Percentiles rank a stretch among this genome's conserved stretches.
Conservation (phyloP, 1,140 invertebrate species). For the Drosophila tristis region DNA sequence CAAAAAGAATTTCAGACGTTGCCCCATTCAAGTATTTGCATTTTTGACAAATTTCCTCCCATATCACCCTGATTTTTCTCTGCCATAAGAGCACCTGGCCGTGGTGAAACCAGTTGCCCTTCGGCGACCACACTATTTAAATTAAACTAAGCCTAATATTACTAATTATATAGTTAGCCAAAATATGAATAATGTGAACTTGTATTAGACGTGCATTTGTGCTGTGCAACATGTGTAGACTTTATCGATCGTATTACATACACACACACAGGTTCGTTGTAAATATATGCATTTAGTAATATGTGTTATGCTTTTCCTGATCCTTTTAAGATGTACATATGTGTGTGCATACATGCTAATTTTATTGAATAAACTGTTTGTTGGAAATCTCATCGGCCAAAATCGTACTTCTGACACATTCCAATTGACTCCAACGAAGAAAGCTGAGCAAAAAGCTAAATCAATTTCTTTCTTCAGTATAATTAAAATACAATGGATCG, state of each 20-base stretch:
- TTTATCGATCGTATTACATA: constrained; percentile 32
- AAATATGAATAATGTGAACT: constrained; percentile 41
- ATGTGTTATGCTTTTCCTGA: constrained; percentile 14
- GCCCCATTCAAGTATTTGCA: constrained; percentile 56
- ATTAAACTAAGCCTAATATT: constrained; percentile 36
- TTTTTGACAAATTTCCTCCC: constrained; percentile 26
- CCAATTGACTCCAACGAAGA: too few relatives aligned
- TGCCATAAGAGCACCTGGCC: neutral
- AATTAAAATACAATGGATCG: too few relatives aligned
- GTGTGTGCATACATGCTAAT: constrained; percentile 32
- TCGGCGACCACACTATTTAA: constrained; percentile 41
- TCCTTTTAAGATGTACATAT: constrained; percentile 21
- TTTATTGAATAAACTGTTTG: constrained; percentile 45
- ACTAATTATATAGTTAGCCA: constrained; percentile 23
- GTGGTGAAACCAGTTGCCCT: constrained; percentile 9
- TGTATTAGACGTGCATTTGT: constrained; percentile 58
- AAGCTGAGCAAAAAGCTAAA: too few relatives aligned
- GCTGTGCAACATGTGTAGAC: constrained; percentile 17
- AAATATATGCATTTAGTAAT: constrained; percentile 67
- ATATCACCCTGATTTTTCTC: neutral
- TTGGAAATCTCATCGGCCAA: constrained; percentile 44
- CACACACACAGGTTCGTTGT: constrained; percentile 41
- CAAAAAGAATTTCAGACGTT: constrained; percentile 51
- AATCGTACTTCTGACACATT: too few relatives aligned
- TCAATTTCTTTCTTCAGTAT: too few relatives aligned